Conservation (phyloP, 2,113 vertebrate species). For the Mus spicilegus region DNA sequence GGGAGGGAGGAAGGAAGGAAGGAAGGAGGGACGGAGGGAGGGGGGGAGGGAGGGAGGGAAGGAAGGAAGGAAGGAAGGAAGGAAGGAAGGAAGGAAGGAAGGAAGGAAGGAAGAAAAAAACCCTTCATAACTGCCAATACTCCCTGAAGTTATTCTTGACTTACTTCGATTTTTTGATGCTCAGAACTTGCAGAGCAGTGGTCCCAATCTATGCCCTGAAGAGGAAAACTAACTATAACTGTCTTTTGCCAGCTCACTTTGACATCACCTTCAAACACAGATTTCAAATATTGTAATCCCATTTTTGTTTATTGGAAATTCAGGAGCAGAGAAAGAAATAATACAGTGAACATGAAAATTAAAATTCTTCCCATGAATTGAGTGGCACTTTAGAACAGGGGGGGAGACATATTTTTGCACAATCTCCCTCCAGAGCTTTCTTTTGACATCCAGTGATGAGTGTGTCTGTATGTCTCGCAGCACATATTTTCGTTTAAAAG, state of each 20-base stretch:
- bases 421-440: background rate
- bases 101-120: background rate
- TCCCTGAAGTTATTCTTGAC: slow-evolving; percentile 70
- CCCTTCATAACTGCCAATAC: background rate
- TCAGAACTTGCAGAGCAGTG: slow-evolving; percentile 48
- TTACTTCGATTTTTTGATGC: slow-evolving; percentile 63
- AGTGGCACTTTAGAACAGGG: slow-evolving; percentile 17
- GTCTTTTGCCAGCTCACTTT: slow-evolving; percentile 10
- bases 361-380: background rate
- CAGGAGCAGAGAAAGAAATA: background rate
- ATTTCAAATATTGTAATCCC: slow-evolving; percentile 19
- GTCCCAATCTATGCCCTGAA: slow-evolving; percentile 21
- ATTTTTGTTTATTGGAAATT: background rate
- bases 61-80: background rate
- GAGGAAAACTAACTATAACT: background rate
- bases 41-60: no score
- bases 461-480: background rate
- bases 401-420: background rate
- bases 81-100: no score
- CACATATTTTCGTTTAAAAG: slow-evolving; percentile 64
- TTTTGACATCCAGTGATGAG: background rate
- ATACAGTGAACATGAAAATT: slow-evolving; percentile 58
- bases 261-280: slow-evolving; percentile 60
- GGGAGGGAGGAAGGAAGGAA: no score
- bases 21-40: background rate